Evolutionary conservation across 2,797 vertebrate species (phyloP), one percentile per base, ranked within the genome.

Genomic region (Synanceia verrucosa): DNA sequence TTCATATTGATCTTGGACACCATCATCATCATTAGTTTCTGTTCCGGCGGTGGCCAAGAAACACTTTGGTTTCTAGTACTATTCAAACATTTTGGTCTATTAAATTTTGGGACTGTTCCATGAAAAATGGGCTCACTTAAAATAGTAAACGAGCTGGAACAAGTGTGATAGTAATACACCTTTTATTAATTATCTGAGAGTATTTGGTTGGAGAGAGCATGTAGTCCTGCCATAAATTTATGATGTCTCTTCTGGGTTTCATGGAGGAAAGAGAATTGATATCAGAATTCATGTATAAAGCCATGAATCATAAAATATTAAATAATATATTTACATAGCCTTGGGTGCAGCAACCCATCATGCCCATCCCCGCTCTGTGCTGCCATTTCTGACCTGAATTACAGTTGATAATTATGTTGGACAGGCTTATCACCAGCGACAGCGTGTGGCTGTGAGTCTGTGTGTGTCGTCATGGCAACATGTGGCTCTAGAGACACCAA

Each of bases 241-340:
- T 76, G 68, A 83, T 77, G 65, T 61, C 4, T 79, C 52, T 77
- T 66, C 28, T 73, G 56, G 57, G 74, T 68, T 85, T 76, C 43
- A 55, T n/a, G 31, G 39, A 66, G 74, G 50, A 69, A 84, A 75
- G 67, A 72, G 47, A 88, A 83, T 73, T 78, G 29, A 76, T 71
- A 66, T 76, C 62, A 81, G 72, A 70, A 77, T 82, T 79, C 61
- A 77, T 80, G 56, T 82, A 75, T 72, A 60, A 82, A 81, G 70
- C 60, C 69, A 75, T 77, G 69, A 84, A 79, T 88, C 78, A 81
- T 83, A 56, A 86, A 86, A 67, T 71, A 86, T 86, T 76, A 43
- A 89, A 83, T 75, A 61, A 79, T 86, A 43, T 82, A 86, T 89
- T 83, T 84, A 81, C 77, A 78, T 77, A 78, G 76, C 82, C 78